Evolutionary conservation across 2,113 vertebrate species (phyloP).

Genomic region (Zapornia atra): DNA sequence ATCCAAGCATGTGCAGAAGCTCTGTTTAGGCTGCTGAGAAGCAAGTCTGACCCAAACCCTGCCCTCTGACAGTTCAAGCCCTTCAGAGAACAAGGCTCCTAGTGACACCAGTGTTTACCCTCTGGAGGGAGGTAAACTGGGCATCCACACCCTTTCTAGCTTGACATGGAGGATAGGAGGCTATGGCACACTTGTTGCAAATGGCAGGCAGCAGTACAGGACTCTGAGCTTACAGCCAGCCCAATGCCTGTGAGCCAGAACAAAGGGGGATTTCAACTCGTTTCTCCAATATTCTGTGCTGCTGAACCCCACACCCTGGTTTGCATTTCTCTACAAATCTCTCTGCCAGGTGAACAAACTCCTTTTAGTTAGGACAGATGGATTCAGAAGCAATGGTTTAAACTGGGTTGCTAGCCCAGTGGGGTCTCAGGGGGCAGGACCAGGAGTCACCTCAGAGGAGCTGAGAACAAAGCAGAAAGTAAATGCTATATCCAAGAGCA

Average conservation of each 20-base stretch:
- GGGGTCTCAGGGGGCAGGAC: neutral
- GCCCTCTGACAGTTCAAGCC: neutral
- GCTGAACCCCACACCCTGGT: neutral
- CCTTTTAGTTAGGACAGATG: neutral
- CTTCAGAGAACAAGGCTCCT: neutral
- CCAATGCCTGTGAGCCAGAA: neutral
- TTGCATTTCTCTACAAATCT: neutral
- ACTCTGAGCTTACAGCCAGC: neutral
- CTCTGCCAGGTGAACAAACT: neutral
- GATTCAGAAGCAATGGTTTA: neutral
- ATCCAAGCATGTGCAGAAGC: neutral
- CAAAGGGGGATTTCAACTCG: neutral
- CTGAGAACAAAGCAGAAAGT: neutral
- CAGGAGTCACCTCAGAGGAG: neutral
- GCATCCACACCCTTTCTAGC: neutral
- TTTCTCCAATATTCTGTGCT: neutral
- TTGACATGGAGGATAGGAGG: fast-evolving
- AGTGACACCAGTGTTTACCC: neutral
- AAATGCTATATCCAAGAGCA: neutral
- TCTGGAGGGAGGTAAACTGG: neutral
- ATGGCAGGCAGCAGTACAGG: neutral
- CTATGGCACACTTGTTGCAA: neutral
- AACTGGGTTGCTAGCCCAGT: neutral
- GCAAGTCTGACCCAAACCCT: neutral
- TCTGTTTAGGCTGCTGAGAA: neutral